These are phyloP conservation scores for Holocentrus rufus DNA, from an alignment of 2,797 vertebrate genomes.

Conservation along the genomic window DNA sequence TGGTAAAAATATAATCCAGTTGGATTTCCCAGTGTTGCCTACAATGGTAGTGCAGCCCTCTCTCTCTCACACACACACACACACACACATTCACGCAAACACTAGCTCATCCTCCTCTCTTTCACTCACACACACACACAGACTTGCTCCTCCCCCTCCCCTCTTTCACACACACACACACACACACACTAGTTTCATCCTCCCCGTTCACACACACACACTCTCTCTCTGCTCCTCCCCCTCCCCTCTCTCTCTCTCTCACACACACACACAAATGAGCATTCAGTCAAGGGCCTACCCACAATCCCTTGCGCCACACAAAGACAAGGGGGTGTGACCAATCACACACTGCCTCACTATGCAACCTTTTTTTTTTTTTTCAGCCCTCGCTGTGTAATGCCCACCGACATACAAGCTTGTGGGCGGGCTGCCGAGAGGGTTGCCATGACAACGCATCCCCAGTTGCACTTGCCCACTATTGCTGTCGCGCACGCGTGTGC, in stretches of 20 bases:
- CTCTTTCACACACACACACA: constrained; percentile 21
- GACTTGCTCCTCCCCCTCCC: constrained; percentile 6
- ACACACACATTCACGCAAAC: constrained; percentile 41
- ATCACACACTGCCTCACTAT: constrained; percentile 88
- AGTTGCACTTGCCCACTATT: constrained; percentile 74
- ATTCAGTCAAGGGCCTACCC: constrained; percentile 90
- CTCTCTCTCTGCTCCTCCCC: not conserved
- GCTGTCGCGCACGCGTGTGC: constrained; percentile 19
- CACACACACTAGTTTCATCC: constrained; percentile 51
- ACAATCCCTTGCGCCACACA: constrained; percentile 91
- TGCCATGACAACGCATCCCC: constrained; percentile 90
- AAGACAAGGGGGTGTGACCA: constrained; percentile 98
- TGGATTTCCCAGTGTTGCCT: constrained; percentile 24
- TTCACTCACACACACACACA: constrained; percentile 20
- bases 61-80: constrained; percentile 21
- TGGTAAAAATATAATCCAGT: constrained; percentile 39
- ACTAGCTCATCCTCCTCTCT: constrained; percentile 61
- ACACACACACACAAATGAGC: constrained; percentile 87
- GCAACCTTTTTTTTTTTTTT: constrained; percentile 76
- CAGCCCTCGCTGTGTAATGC: constrained; percentile 85
- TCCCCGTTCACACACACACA: constrained; percentile 24
- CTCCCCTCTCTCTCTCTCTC: constrained; percentile 25
- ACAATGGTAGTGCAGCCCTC: constrained; percentile 34
- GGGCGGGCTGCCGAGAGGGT: constrained; percentile 86
- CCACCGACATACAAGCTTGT: constrained; percentile 86